Evolutionary conservation across 2,113 vertebrate species (phyloP).

Genomic region (Nesogale talazaci): DNA sequence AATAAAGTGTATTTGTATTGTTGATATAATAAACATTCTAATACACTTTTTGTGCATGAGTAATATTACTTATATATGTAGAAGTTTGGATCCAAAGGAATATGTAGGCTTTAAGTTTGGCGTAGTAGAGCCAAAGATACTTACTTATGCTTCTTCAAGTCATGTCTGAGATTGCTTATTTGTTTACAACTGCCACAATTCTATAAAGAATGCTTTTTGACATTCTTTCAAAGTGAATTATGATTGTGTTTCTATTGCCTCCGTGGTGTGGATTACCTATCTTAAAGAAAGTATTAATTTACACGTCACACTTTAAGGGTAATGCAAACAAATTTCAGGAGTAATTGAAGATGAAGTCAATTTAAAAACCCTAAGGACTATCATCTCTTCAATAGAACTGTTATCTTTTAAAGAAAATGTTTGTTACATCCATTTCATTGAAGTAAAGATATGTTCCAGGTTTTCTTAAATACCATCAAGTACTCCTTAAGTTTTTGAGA

Average conservation of each 20-base stretch:
- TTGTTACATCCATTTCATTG: constrained; percentile 60
- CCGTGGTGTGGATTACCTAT: not conserved
- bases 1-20: not conserved
- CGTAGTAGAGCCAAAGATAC: not conserved
- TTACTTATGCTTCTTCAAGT: not conserved
- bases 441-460: constrained; percentile 64
- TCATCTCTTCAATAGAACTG: constrained; percentile 64
- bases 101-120: not conserved
- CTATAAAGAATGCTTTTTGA: constrained; percentile 24
- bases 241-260: constrained; percentile 5
- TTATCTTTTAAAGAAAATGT: constrained; percentile 77
- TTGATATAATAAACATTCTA: not conserved
- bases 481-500: constrained; percentile 64
- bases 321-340: constrained; percentile 68
- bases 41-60: not conserved
- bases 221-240: constrained; percentile 16
- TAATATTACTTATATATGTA: not conserved
- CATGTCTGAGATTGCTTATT: not conserved
- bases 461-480: constrained; percentile 67
- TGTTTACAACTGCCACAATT: not conserved
- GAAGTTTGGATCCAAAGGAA: not conserved
- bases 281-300: constrained; percentile 39
- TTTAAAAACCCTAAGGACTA: constrained; percentile 69
- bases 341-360: constrained; percentile 66
- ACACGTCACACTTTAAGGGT: constrained; percentile 59